These are phyloP conservation scores for Upupa epops DNA, from an alignment of 2,113 vertebrate genomes.

Conservation along the genomic window DNA sequence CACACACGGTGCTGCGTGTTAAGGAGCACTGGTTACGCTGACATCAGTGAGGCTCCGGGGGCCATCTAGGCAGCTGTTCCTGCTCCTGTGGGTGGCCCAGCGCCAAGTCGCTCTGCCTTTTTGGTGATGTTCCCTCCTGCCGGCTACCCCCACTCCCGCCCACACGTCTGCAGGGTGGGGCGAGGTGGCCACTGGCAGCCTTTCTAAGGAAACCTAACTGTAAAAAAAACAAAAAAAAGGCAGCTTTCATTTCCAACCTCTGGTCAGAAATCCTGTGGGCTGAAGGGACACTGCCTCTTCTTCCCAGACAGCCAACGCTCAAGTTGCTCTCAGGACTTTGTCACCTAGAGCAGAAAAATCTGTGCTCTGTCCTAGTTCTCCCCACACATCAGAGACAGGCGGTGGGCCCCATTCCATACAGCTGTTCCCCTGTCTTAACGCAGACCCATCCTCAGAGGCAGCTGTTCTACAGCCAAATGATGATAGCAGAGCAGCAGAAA, in stretches of 20 bases:
- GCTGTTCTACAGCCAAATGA: background rate
- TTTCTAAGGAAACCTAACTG: background rate
- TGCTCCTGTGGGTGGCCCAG: constrained; percentile 56
- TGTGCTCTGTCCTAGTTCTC: background rate
- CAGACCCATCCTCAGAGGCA: background rate
- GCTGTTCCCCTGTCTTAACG: background rate
- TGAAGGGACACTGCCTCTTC: background rate
- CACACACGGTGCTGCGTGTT: background rate
- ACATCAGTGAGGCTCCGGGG: constrained; percentile 63
- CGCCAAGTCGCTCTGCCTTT: constrained; percentile 53
- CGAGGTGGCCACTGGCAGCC: constrained; percentile 43
- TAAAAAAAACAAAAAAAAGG: background rate
- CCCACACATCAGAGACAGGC: background rate
- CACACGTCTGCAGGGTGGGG: constrained; percentile 52
- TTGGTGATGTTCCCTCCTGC: constrained; percentile 57
- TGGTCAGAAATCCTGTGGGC: background rate
- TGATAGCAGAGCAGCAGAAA: background rate
- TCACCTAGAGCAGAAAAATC: background rate
- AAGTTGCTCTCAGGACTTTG: constrained; percentile 27
- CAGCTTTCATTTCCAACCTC: constrained; percentile 1
- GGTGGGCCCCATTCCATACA: rapidly evolving
- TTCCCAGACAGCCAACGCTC: background rate
- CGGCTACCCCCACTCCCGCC: background rate
- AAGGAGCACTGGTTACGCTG: constrained; percentile 33
- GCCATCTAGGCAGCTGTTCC: constrained; percentile 57